Conservation (phyloP, 1,140 invertebrate species). For the Pseudachorutes palmiensis region DNA sequence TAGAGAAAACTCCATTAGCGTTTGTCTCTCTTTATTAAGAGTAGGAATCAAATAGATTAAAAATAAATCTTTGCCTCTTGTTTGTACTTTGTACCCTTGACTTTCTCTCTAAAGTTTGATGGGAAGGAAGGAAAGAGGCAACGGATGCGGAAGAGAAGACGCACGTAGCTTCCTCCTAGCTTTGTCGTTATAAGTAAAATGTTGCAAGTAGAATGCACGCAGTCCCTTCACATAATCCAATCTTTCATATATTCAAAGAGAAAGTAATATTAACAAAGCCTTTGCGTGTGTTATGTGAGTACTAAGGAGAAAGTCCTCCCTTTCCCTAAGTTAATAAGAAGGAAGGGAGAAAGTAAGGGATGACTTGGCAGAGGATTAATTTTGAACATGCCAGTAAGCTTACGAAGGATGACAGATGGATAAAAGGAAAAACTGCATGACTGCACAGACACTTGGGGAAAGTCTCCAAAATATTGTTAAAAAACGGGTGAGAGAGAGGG, state of each 20-base stretch:
- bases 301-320: background rate
- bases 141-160: background rate
- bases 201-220: no score
- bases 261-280: background rate
- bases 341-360: constrained; percentile 12
- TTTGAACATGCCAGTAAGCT: constrained; percentile 25
- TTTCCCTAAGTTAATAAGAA: background rate
- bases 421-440: constrained; percentile 10
- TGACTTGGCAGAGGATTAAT: constrained; percentile 30
- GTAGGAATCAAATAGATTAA: background rate
- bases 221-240: constrained; percentile 3
- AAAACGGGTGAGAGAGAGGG: background rate
- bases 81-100: background rate
- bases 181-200: no score
- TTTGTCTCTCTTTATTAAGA: no score
- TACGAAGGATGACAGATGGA: constrained; percentile 30
- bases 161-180: background rate
- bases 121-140: background rate
- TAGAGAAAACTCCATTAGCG: no score
- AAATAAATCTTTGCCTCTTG: background rate
- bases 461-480: background rate
- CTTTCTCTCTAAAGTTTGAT: background rate
- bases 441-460: background rate
- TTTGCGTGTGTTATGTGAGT: background rate
- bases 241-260: constrained; percentile 9